Conservation (phyloP, 2,113 vertebrate genomes). For the Paralichthys olivaceus region DNA sequence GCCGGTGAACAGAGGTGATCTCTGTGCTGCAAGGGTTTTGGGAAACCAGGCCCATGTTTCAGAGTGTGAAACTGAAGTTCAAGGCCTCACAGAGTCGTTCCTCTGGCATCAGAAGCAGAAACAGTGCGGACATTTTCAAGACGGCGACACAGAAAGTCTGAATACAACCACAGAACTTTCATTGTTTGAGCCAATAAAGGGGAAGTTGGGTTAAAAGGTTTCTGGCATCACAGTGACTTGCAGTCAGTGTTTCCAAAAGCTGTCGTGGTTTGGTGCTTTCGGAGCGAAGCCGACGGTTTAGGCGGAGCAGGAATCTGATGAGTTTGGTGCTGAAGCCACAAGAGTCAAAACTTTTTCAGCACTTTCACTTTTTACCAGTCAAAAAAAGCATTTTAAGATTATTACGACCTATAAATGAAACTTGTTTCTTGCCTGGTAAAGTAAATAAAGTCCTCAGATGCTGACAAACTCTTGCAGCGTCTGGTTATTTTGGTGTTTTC, state of each 20-base stretch:
- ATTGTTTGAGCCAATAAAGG: constrained; percentile 34
- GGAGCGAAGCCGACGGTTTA: constrained; percentile 33
- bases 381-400: constrained; percentile 2
- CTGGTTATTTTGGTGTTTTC: constrained; percentile 30
- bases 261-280: constrained; percentile 28
- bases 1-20: constrained; percentile 52
- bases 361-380: background rate
- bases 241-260: constrained; percentile 47
- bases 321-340: constrained; percentile 8
- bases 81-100: background rate
- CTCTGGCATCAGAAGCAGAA: background rate
- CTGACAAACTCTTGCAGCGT: background rate
- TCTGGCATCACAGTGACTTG: constrained; percentile 5
- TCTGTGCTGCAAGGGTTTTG: constrained; percentile 24
- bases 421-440: background rate
- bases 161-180: constrained; percentile 21
- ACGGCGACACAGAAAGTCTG: constrained; percentile 7
- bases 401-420: background rate
- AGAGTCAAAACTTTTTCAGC: background rate
- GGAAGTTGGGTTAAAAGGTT: constrained; percentile 14
- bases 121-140: background rate
- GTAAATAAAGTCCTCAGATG: background rate
- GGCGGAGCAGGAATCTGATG: background rate
- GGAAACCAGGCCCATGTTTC: constrained; percentile 14
- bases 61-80: constrained; percentile 22